phyloP scores from a whole-genome alignment of 2,888 invertebrate genomes.

The Drosophila anomalata region DNA sequence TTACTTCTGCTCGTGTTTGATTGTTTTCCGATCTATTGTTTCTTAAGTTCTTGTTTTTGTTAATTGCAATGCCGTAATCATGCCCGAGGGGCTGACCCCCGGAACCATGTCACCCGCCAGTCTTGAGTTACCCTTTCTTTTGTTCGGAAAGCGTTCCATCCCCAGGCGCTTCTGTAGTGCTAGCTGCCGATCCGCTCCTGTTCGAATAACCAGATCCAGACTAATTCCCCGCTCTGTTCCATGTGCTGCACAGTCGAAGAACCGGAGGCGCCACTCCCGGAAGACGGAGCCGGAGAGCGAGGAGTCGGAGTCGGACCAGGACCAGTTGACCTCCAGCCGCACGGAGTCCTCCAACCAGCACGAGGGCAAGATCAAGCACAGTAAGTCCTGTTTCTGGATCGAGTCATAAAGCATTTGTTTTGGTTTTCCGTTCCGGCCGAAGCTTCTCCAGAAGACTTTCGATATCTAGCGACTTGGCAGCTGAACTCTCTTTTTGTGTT shows the following conservation, averaged over 20 bases:
- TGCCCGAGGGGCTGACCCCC: constrained; percentile 43
- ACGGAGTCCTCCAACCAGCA: constrained; percentile 90
- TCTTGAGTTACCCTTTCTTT: constrained; percentile 51
- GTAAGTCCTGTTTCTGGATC: constrained; percentile 84
- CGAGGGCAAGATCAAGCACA: constrained; percentile 89
- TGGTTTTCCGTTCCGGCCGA: constrained; percentile 1
- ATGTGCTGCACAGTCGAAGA: constrained; percentile 83
- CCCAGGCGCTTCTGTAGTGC: constrained; percentile 70
- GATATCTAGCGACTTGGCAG: constrained; percentile 46
- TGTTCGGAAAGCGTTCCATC: constrained; percentile 52
- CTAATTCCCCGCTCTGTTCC: constrained; percentile 57
- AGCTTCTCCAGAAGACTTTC: constrained; percentile 3
- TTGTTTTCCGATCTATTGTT: constrained; percentile 3
- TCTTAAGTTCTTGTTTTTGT: constrained; percentile 55
- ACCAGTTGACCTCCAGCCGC: constrained; percentile 89
- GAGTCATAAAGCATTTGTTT: constrained; percentile 3
- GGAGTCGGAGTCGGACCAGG: constrained; percentile 90
- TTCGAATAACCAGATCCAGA: constrained; percentile 11
- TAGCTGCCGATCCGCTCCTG: constrained; percentile 40
- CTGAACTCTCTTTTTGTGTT: constrained; percentile 58
- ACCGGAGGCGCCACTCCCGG: constrained; percentile 86
- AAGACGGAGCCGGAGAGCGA: constrained; percentile 89
- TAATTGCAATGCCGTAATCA: constrained; percentile 68
- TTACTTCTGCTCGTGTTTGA: constrained; percentile 36
- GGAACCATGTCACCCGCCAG: constrained; percentile 54